Conservation (phyloP, 2,113 vertebrate species). For the Neotragus moschatus region DNA sequence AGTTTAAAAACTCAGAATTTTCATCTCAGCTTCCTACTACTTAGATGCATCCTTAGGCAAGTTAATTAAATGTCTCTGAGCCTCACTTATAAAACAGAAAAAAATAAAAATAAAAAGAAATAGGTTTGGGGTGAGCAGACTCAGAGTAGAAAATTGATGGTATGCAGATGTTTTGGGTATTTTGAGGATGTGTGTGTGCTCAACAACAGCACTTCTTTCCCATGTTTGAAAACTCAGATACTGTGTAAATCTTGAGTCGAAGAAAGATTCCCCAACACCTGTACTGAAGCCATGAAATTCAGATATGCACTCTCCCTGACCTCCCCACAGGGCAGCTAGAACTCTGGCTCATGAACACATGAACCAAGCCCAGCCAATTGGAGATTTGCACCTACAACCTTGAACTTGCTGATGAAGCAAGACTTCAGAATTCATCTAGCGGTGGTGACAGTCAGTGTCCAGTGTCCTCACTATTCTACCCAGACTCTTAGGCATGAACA, state of each 20-base stretch:
- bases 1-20: not conserved
- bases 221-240: not conserved
- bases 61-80: not conserved
- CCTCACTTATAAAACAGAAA: constrained; percentile 26
- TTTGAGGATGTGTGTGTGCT: not conserved
- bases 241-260: not conserved
- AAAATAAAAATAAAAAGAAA: not conserved
- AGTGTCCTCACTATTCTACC: not conserved
- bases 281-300: not conserved
- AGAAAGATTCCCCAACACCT: not conserved
- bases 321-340: not conserved
- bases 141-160: not conserved
- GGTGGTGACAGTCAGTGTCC: not conserved
- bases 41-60: not conserved
- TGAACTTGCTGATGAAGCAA: not conserved
- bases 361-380: not conserved
- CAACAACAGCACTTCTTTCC: not conserved
- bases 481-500: not conserved
- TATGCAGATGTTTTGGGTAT: not conserved
- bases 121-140: not conserved
- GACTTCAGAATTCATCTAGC: not conserved
- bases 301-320: not conserved
- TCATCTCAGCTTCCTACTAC: constrained; percentile 5
- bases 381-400: not conserved
- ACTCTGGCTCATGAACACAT: not conserved